Evolutionary conservation across 2,888 invertebrate genomes (phyloP), one percentile per base, ranked within the genome.

Genomic region (Gymnoscelis rufifasciata): DNA sequence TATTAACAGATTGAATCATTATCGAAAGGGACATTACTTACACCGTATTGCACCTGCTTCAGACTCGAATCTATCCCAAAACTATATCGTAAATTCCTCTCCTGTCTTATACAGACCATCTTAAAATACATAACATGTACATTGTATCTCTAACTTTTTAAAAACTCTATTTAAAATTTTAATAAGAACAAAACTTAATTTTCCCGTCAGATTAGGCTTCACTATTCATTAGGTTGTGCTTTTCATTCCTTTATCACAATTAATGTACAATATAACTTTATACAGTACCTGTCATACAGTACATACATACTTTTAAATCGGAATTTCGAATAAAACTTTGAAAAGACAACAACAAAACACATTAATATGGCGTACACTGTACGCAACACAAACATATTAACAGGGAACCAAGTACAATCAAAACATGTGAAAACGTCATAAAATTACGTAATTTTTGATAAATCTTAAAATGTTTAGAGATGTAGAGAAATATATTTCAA

Each of bases 141-240:
- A 68, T 44, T 66, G 68, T 72, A 73, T 68, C 65, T 68, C 68
- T 74, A 72, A 66, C 66, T 69, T 19, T 74, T 78, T 77, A 70
- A 76, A 77, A 73, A 76, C 70, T 68, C 73, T 74, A 73, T 68
- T 71, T 71, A 74, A 69, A 53, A 47, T 72, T 56, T 71, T 67
- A 67, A 66, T 59, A 66, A 57, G 59, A 64, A 74, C 69, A 75
- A 71, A 77, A 72, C 78, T 78, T 82, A 83, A 67, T 64, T 66
- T 63, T 70, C 74, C 73, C 70, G 71, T 78, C 78, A 74, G 76
- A 82, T 83, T 83, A 87, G 87, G 84, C 84, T 78, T 77, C 69
- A 71, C 74, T 81, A 79, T 77, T 69, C 74, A 71, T 82, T 73
- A 81, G 78, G 71, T 87, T 87, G 86, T 87, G 87, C 87, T 80